These are phyloP conservation scores for Cloeon dipterum DNA, from an alignment of 2,888 invertebrate species.

Conservation along the genomic window DNA sequence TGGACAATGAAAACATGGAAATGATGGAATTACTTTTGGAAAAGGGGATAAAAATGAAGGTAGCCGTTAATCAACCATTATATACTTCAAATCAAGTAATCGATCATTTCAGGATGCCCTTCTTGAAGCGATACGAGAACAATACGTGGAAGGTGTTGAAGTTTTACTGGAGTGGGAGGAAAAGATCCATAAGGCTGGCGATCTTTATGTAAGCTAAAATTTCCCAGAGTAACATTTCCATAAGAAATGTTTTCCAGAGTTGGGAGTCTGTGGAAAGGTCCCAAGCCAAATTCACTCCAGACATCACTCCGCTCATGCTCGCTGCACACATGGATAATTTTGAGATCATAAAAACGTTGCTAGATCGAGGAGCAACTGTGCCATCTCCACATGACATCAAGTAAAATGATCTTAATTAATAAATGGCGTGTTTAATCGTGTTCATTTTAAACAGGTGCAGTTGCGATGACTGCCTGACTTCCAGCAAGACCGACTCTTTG, in stretches of 20 bases:
- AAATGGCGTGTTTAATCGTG: too few relatives aligned
- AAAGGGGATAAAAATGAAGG: slow-evolving; percentile 64
- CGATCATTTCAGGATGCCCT: slow-evolving; percentile 44
- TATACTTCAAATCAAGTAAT: background rate
- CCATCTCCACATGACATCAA: slow-evolving; percentile 82
- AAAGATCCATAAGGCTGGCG: slow-evolving; percentile 44
- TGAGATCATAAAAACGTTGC: slow-evolving; percentile 81
- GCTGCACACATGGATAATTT: slow-evolving; percentile 94
- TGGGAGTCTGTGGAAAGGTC: slow-evolving; percentile 65
- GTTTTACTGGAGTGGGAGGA: slow-evolving; percentile 79
- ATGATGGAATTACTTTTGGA: slow-evolving; percentile 64
- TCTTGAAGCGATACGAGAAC: slow-evolving; percentile 91
- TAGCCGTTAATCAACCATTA: slow-evolving; percentile 13
- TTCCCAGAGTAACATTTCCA: background rate
- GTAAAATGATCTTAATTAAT: slow-evolving; percentile 30
- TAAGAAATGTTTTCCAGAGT: slow-evolving; percentile 34
- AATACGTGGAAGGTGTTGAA: slow-evolving; percentile 95
- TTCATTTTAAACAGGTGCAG: slow-evolving; percentile 45
- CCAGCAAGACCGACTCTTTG: slow-evolving; percentile 65
- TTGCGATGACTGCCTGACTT: slow-evolving; percentile 75
- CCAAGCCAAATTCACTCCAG: slow-evolving; percentile 72
- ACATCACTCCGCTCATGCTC: slow-evolving; percentile 84
- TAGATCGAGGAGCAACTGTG: slow-evolving; percentile 79
- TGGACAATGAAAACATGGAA: slow-evolving; percentile 94
- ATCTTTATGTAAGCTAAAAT: slow-evolving; percentile 54